phyloP scores from a whole-genome alignment of 1,140 invertebrate genomes.

The Ceratitis capitata region DNA sequence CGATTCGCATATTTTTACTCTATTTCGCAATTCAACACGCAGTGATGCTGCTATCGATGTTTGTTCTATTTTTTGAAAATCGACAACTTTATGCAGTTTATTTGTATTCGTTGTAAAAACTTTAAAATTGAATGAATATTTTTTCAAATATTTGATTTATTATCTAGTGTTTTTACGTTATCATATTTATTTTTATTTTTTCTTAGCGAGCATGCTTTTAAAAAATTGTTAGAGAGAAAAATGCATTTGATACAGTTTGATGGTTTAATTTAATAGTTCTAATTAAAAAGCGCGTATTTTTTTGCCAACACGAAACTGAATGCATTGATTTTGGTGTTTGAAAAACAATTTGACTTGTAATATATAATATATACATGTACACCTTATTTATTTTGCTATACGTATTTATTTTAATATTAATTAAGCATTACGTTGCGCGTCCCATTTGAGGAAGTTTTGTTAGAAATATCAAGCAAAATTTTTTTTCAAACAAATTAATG shows the following conservation, averaged over 20 bases:
- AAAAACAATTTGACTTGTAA: not conserved
- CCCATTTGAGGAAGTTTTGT: no score
- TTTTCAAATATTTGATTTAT: no score
- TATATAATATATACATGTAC: no score
- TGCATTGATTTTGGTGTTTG: not conserved
- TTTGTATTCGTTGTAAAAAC: not conserved
- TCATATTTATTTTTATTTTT: not conserved
- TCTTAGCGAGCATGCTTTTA: not conserved
- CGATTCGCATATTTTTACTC: not conserved
- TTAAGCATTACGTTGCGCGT: not conserved
- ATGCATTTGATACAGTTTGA: not conserved
- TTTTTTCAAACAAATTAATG: no score
- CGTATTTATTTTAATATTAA: not conserved
- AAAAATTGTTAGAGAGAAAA: not conserved
- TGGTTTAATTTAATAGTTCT: not conserved
- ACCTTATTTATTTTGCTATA: not conserved
- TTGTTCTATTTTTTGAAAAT: not conserved
- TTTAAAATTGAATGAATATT: not conserved
- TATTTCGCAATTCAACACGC: no score
- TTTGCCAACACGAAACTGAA: no score
- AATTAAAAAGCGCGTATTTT: not conserved
- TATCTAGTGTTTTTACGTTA: no score
- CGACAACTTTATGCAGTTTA: not conserved
- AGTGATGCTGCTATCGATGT: no score
- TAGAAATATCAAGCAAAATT: no score